Evolutionary conservation across 1,140 invertebrate genomes (phyloP), one percentile per base, ranked within the genome.

Genomic region (Venturia canescens): DNA sequence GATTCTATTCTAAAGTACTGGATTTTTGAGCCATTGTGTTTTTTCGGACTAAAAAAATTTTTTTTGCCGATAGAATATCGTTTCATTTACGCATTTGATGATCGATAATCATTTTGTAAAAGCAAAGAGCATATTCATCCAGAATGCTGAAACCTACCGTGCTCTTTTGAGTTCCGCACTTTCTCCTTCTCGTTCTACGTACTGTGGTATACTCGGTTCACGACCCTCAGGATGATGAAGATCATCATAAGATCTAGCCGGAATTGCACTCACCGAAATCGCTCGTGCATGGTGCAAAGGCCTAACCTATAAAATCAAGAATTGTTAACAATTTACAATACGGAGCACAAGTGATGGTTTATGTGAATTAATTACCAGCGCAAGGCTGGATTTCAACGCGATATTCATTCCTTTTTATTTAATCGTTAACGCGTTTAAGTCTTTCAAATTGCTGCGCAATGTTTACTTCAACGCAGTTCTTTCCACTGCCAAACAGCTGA

Each of bases 151-250:
- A 5, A 4, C 44, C 82, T 88, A 93, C 93, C 93, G 87, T 31
- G 93, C 92, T 88, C 87, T 89, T 88, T 94, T 94, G 11, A 90
- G 82, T 38, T 88, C 83, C 26, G 87, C 38, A 78, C 86, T 86
- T 87, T 94, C 93, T 72, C 90, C 88, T 82, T 88, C 82, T 34
- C 89, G 90, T 83, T 92, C 90, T 34, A 90, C 83, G 79, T 93
- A 94, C 1, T 83, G 86, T 27, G 93, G 93, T 75, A 93, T 93
- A 23, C 23, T 78, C 23, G 89, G 88, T 84, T 90, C 89, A n/a
- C 76, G 81, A 79, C 85, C 70, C 31, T 88, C 76, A 27, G 87
- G 86, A 86, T 91, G 85, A 86, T 87, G 38, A n/a, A 92, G 66
- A 57, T 87, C 81, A 53, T 87, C 81, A 70, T 84, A 79, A 60